Percentiles rank a stretch among this genome's conserved stretches.
Evolutionary conservation across 2,113 vertebrate species (phyloP).

Genomic region (Azemiops feae): DNA sequence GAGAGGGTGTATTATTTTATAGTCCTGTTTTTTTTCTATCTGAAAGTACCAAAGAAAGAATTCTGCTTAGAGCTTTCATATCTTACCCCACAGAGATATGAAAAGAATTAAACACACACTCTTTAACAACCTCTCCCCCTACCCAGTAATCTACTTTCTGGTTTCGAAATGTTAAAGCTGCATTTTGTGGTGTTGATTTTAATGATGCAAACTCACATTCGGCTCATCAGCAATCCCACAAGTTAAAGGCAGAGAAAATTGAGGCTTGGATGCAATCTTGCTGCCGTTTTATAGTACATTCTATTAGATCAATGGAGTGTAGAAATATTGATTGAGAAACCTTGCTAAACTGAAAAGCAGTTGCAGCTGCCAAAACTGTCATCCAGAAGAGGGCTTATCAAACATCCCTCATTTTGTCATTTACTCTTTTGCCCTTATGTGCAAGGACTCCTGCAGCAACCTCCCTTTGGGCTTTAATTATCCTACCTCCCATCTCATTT

Average conservation of each 20-base stretch:
- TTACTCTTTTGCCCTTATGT: slow-evolving; percentile 39
- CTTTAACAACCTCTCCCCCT: neutral
- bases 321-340: slow-evolving; percentile 32
- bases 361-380: slow-evolving; percentile 28
- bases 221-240: neutral
- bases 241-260: neutral
- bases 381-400: slow-evolving; percentile 25
- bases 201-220: slow-evolving; percentile 9
- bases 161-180: neutral
- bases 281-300: slow-evolving; percentile 27
- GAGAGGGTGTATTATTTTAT: neutral
- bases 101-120: slow-evolving; percentile 35
- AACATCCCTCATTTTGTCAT: slow-evolving; percentile 30
- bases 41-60: neutral
- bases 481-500: slow-evolving; percentile 24
- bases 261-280: slow-evolving; percentile 7
- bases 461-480: slow-evolving; percentile 48
- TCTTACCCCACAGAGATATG: neutral
- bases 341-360: neutral
- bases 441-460: slow-evolving; percentile 8
- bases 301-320: neutral
- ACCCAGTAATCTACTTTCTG: slow-evolving; percentile 3
- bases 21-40: neutral
- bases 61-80: slow-evolving; percentile 11
- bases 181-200: slow-evolving; percentile 4